These are phyloP conservation scores for Acheta domesticus DNA, from an alignment of 2,888 invertebrate genomes.

Conservation along the genomic window DNA sequence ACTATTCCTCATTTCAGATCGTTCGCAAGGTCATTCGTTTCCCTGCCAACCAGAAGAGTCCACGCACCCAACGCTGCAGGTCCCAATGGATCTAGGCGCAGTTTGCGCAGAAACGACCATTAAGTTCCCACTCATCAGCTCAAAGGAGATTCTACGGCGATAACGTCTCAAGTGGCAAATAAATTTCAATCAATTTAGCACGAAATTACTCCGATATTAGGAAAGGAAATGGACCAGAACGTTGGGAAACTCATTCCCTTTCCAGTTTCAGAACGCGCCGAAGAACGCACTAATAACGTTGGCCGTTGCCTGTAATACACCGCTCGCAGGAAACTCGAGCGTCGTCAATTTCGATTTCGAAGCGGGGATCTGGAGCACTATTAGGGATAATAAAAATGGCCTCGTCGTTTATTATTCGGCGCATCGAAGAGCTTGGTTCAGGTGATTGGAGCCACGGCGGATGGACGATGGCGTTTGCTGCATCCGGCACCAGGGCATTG, in stretches of 20 bases:
- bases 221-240: background rate
- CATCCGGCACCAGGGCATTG: too few species aligned
- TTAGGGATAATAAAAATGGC: slow-evolving; percentile 3
- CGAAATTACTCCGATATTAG: slow-evolving; percentile 7
- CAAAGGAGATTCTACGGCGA: too few species aligned
- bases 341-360: background rate
- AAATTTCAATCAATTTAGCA: slow-evolving; percentile 18
- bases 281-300: background rate
- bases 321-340: background rate
- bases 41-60: too few species aligned
- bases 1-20: too few species aligned
- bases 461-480: too few species aligned
- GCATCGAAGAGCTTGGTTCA: background rate
- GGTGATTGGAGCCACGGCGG: too few species aligned
- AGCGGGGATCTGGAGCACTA: background rate
- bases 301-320: background rate
- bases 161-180: background rate
- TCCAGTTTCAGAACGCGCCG: background rate
- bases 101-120: too few species aligned
- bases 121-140: too few species aligned
- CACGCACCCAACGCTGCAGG: too few species aligned
- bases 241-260: background rate
- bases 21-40: too few species aligned
- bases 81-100: too few species aligned
- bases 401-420: background rate